Conservation (phyloP, 23 tunicate species). For the Phallusia fumigata region DNA sequence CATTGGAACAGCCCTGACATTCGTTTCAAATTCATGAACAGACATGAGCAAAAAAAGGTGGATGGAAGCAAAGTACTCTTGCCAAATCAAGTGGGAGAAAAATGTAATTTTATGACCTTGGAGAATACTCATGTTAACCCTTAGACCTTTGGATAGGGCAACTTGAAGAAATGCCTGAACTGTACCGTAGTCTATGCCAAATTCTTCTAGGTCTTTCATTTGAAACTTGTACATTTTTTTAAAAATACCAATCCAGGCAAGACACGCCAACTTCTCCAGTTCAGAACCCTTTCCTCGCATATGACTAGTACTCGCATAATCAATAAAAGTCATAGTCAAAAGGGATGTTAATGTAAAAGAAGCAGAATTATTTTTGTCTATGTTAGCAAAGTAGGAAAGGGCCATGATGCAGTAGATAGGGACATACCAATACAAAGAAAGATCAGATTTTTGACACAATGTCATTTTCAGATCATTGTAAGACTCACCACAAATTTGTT, state of each 20-base stretch:
- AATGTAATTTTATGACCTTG: not conserved
- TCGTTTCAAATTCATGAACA: no score
- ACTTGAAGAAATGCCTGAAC: not conserved
- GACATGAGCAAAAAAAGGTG: not conserved
- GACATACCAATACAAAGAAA: constrained; percentile 8
- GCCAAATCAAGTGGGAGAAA: constrained; percentile 1
- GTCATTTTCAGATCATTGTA: not conserved
- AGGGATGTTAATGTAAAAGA: not conserved
- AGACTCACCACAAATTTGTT: not conserved
- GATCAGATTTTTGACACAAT: not conserved
- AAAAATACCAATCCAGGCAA: not conserved
- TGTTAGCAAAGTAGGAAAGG: not conserved
- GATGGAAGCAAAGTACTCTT: not conserved
- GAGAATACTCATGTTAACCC: not conserved
- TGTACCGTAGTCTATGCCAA: not conserved
- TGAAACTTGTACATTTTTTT: not conserved
- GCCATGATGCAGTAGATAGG: constrained; percentile 3
- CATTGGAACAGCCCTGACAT: no score
- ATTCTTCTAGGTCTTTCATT: not conserved
- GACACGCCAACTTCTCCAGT: not conserved
- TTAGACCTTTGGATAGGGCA: not conserved
- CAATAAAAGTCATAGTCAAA: not conserved
- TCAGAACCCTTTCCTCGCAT: not conserved
- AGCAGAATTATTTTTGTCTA: not conserved
- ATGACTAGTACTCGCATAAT: not conserved